Evolutionary conservation across 30 jellyfish, hydroid and myxozoan genomes (phyloP).

Genomic region (Hydractinia echinata): DNA sequence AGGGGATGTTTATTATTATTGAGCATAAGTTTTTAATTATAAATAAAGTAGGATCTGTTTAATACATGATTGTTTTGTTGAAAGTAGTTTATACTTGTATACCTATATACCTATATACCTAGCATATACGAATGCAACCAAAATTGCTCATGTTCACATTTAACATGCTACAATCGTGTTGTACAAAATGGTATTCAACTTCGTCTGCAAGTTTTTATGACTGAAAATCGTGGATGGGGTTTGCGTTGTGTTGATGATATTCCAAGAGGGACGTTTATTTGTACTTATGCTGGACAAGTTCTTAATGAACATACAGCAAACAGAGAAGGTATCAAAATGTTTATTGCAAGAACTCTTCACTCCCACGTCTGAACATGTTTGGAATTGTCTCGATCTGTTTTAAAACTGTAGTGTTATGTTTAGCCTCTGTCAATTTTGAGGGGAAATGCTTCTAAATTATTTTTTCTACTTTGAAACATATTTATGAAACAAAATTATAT

Average conservation of each 20-base stretch:
- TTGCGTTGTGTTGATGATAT: conserved; percentile 88
- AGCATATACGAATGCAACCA: conserved; percentile 86
- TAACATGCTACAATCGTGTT: conserved; percentile 80
- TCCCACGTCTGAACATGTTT: no score
- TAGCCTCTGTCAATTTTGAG: no score
- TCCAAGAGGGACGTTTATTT: conserved; percentile 83
- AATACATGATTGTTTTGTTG: no score
- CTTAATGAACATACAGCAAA: conserved; percentile 92
- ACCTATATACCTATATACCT: neutral
- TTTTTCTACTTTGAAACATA: no score
- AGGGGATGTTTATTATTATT: neutral
- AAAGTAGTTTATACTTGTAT: no score
- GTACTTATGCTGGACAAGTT: conserved; percentile 92
- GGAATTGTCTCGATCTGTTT: no score
- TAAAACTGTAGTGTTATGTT: no score
- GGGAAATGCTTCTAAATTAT: no score
- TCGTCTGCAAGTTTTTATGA: conserved; percentile 85
- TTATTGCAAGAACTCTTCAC: neutral
- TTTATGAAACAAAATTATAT: no score
- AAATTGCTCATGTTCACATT: conserved; percentile 57
- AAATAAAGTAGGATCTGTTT: no score
- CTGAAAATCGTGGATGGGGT: conserved; percentile 97
- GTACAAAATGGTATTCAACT: conserved; percentile 89
- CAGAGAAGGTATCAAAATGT: conserved; percentile 45
- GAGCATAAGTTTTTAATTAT: neutral